A percentile compares a stretch with the other conserved stretches of the same genome.
phyloP scores from a whole-genome alignment of 2,888 invertebrate genomes.

The Harpalus rufipes region DNA sequence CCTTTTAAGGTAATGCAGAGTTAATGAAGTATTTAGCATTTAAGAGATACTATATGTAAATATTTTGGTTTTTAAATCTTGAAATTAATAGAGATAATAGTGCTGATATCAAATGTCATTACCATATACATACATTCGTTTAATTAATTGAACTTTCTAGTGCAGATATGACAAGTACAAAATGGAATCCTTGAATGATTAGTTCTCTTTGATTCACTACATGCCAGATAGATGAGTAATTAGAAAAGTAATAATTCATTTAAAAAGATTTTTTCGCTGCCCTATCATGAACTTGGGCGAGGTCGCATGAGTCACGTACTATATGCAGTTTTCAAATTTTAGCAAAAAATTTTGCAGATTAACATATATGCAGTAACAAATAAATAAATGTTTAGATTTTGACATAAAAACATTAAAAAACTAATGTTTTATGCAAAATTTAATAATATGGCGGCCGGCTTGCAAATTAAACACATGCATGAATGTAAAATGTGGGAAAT shows the following conservation, averaged over 20 bases:
- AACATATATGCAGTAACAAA: slow-evolving; percentile 9
- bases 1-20: slow-evolving; percentile 63
- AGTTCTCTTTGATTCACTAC: slow-evolving; percentile 31
- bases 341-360: slow-evolving; percentile 4
- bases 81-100: slow-evolving; percentile 41
- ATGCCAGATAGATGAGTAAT: slow-evolving; percentile 63
- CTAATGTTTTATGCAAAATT: slow-evolving; percentile 70
- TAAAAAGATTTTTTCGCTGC: slow-evolving; percentile 55
- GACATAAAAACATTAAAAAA: slow-evolving; percentile 52
- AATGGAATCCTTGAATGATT: slow-evolving; percentile 57
- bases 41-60: slow-evolving; percentile 11
- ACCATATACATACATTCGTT: slow-evolving; percentile 55
- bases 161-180: slow-evolving; percentile 59
- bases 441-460: slow-evolving; percentile 74
- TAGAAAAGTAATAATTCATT: slow-evolving; percentile 58
- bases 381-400: slow-evolving; percentile 20
- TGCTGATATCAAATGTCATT: slow-evolving; percentile 62
- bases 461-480: slow-evolving; percentile 64
- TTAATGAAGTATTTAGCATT: slow-evolving; percentile 37
- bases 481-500: slow-evolving; percentile 36
- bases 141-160: slow-evolving; percentile 60
- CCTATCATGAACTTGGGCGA: slow-evolving; percentile 65
- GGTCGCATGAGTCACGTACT: slow-evolving; percentile 65
- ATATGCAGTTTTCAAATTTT: slow-evolving; percentile 26
- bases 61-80: slow-evolving; percentile 39